Evolutionary conservation across 2,888 invertebrate species (phyloP).

Genomic region (Xanthorhoe designata): DNA sequence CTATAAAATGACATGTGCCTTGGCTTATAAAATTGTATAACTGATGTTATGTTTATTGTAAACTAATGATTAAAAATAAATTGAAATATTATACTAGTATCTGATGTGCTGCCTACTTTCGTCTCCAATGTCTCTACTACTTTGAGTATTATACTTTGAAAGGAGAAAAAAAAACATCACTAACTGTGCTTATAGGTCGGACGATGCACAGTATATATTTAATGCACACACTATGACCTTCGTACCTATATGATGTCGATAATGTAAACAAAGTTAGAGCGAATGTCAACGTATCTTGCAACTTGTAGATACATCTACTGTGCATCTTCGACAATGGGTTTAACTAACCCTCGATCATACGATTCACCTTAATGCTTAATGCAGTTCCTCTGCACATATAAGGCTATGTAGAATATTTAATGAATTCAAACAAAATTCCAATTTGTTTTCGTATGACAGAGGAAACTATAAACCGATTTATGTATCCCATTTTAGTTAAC

Average conservation of each 20-base stretch:
- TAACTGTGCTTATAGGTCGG: neutral
- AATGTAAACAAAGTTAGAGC: neutral
- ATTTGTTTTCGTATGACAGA: conserved; percentile 1
- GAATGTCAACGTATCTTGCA: neutral
- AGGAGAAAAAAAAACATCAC: neutral
- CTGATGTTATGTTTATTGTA: conserved; percentile 73
- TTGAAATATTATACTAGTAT: conserved; percentile 55
- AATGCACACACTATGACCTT: neutral
- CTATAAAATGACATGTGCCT: conserved; percentile 81
- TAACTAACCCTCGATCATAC: neutral
- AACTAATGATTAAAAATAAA: conserved; percentile 58
- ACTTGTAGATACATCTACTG: conserved; percentile 1
- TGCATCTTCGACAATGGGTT: neutral
- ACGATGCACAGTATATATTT: conserved; percentile 1
- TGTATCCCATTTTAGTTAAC: conserved; percentile 2
- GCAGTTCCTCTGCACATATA: no score
- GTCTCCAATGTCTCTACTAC: neutral
- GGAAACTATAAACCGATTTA: neutral
- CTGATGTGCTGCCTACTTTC: conserved; percentile 65
- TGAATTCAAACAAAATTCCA: neutral
- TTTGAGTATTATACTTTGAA: neutral
- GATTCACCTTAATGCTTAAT: neutral
- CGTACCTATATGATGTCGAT: neutral
- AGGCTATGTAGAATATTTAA: no score
- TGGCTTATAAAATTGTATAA: conserved; percentile 79